These are phyloP conservation scores for Notoglanidium macrostoma DNA, from an alignment of 2,797 vertebrate species.

Conservation along the genomic window DNA sequence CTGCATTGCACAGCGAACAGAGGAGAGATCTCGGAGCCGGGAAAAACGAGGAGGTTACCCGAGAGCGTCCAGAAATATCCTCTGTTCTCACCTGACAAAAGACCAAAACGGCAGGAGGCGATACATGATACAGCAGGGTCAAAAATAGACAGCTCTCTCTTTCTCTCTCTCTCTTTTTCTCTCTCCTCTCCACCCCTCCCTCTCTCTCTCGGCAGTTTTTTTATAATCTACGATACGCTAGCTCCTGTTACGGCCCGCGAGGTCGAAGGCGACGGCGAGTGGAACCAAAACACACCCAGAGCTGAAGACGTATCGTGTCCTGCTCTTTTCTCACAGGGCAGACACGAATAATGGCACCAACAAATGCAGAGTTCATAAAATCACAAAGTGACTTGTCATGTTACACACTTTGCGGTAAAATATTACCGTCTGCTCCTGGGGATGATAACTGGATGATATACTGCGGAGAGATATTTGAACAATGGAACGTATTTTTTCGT, in stretches of 20 bases:
- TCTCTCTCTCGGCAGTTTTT: slow-evolving; percentile 52
- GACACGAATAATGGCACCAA: not conserved
- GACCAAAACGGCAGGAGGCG: slow-evolving; percentile 58
- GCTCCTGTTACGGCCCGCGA: slow-evolving; percentile 63
- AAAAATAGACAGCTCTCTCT: slow-evolving; percentile 72
- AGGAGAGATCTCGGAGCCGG: not conserved
- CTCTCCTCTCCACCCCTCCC: not conserved
- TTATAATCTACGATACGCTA: slow-evolving; percentile 56
- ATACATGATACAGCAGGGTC: slow-evolving; percentile 71
- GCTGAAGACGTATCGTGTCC: slow-evolving; percentile 25
- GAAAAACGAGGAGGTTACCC: slow-evolving; percentile 51
- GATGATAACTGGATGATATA: not conserved
- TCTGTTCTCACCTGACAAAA: slow-evolving; percentile 60
- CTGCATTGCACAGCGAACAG: not conserved
- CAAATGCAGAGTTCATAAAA: not conserved
- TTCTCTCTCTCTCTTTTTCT: slow-evolving; percentile 42
- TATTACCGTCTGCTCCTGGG: not conserved
- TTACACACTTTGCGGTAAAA: not conserved
- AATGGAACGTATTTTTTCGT: no score
- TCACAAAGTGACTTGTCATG: not conserved
- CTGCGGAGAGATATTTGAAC: not conserved
- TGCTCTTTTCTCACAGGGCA: slow-evolving; percentile 28
- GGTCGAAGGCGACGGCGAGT: slow-evolving; percentile 35
- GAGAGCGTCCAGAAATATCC: slow-evolving; percentile 67
- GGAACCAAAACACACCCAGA: slow-evolving; percentile 35